These are phyloP conservation scores for Drosophila hamatofila DNA, from an alignment of 2,888 invertebrate species.

Conservation along the genomic window DNA sequence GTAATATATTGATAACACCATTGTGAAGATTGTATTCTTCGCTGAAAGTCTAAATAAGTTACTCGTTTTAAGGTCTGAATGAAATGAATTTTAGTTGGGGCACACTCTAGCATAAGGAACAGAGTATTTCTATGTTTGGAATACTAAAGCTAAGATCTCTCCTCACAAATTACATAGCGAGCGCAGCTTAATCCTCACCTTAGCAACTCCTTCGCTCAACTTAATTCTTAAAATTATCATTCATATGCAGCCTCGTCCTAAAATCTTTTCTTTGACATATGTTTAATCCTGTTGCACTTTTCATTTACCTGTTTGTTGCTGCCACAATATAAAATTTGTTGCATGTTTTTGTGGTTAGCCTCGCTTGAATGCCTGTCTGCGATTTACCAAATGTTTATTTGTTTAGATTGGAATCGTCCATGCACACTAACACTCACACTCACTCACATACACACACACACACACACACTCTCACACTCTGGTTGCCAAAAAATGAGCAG, in stretches of 20 bases:
- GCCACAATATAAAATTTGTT: slow-evolving; percentile 25
- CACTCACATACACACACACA: neutral
- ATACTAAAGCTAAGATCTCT: neutral
- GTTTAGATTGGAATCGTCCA: slow-evolving; percentile 50
- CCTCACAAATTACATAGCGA: too few species aligned
- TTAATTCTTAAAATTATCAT: neutral
- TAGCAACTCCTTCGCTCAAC: neutral
- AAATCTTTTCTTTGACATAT: neutral
- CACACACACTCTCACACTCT: neutral
- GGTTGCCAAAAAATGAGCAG: slow-evolving; percentile 14
- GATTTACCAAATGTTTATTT: slow-evolving; percentile 52
- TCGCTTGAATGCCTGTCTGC: slow-evolving; percentile 24
- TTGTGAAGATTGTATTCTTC: too few species aligned
- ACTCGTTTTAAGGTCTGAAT: too few species aligned
- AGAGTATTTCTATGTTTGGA: neutral
- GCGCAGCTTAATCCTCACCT: neutral
- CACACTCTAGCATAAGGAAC: too few species aligned
- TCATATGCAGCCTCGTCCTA: neutral
- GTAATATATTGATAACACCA: too few species aligned
- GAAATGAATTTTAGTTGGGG: too few species aligned
- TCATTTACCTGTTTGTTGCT: slow-evolving; percentile 1
- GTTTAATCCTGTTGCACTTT: slow-evolving; percentile 1
- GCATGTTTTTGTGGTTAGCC: slow-evolving; percentile 51
- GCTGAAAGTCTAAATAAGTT: too few species aligned
- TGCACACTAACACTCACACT: slow-evolving; percentile 5